phyloP scores from a whole-genome alignment of 2,888 invertebrate genomes.

The Temnothorax unifasciatus region DNA sequence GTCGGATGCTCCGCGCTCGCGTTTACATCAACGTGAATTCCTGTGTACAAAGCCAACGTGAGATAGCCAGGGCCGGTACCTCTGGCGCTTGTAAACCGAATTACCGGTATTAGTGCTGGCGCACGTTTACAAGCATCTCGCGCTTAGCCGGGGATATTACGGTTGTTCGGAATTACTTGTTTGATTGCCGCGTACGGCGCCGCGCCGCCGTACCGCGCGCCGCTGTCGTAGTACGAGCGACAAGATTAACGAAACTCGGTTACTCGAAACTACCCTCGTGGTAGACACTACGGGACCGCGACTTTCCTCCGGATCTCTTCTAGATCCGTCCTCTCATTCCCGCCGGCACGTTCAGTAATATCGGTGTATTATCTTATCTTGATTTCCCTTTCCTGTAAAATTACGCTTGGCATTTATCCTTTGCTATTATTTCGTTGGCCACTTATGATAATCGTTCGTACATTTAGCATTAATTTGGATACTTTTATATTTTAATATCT shows the following conservation, averaged over 20 bases:
- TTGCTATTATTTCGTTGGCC: background rate
- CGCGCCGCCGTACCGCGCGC: slow-evolving; percentile 24
- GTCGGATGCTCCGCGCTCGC: slow-evolving; percentile 32
- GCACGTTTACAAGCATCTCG: slow-evolving; percentile 75
- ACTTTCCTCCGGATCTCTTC: slow-evolving; percentile 55
- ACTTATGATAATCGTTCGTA: background rate
- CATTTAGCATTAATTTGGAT: background rate
- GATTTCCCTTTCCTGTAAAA: background rate
- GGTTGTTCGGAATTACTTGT: slow-evolving; percentile 77
- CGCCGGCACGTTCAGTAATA: slow-evolving; percentile 14
- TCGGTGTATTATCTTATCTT: background rate
- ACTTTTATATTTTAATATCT: background rate
- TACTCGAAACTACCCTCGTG: slow-evolving; percentile 57
- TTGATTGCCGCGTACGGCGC: slow-evolving; percentile 70
- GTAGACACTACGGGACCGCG: slow-evolving; percentile 38
- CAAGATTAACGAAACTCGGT: slow-evolving; percentile 63
- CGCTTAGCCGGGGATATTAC: slow-evolving; percentile 75
- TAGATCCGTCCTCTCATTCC: slow-evolving; percentile 33
- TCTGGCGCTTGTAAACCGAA: slow-evolving; percentile 71
- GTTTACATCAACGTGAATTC: slow-evolving; percentile 62
- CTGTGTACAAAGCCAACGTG: slow-evolving; percentile 51
- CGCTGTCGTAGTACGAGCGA: slow-evolving; percentile 45
- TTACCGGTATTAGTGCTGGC: slow-evolving; percentile 76
- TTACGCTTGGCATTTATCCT: background rate
- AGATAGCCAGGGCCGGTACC: slow-evolving; percentile 38